These are phyloP conservation scores for Myocastor coypus DNA, from an alignment of 2,113 vertebrate genomes.

Conservation along the genomic window DNA sequence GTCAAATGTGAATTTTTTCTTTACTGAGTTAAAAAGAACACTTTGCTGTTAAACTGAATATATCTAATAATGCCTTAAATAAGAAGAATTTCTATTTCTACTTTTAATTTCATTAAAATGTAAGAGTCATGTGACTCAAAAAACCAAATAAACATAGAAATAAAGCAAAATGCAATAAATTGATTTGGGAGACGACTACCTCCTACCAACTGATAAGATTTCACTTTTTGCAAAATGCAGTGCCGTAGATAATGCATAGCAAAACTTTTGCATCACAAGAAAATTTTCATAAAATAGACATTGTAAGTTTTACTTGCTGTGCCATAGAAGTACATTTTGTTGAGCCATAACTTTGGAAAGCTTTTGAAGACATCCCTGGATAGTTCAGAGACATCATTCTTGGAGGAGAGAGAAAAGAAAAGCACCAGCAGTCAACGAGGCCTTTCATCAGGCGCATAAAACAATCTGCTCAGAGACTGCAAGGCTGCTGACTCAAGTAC, in stretches of 20 bases:
- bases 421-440: conserved; percentile 77
- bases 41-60: conserved; percentile 20
- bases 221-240: conserved; percentile 76
- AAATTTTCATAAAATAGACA: conserved; percentile 76
- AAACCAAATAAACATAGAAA: conserved; percentile 34
- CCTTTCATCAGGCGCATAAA: conserved; percentile 88
- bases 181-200: conserved; percentile 61
- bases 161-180: conserved; percentile 67
- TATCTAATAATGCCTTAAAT: background rate
- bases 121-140: conserved; percentile 53
- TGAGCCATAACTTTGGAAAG: conserved; percentile 85
- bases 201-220: conserved; percentile 33
- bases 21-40: background rate
- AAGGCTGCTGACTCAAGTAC: conserved; percentile 89
- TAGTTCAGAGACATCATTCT: conserved; percentile 87
- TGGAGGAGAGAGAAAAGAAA: conserved; percentile 80
- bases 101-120: conserved; percentile 68
- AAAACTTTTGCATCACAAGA: conserved; percentile 83
- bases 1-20: background rate
- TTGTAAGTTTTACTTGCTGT: conserved; percentile 84
- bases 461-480: conserved; percentile 85
- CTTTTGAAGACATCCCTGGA: conserved; percentile 83
- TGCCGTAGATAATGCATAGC: conserved; percentile 70
- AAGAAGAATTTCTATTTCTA: background rate
- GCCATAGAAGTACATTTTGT: conserved; percentile 74